Base-by-base conservation (phyloP, 2,113 vertebrate species). In the Thamnophis sirtalis region DNA sequence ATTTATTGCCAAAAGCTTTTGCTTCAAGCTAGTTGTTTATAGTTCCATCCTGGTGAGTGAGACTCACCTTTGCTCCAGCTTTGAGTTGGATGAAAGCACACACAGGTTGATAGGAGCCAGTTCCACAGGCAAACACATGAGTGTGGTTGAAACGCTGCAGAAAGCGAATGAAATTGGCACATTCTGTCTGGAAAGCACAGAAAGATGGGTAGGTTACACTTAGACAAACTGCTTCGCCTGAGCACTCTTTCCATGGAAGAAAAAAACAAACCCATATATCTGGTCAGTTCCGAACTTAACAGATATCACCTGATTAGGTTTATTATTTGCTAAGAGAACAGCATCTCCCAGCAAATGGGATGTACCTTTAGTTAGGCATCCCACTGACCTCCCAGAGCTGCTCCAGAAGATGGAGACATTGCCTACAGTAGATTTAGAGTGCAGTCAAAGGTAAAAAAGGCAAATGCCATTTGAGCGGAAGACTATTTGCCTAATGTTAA, bases 101-200 rank as follows among this genome's bases (percentile, higher is more conserved):
- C 92, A 98, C 95, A 0, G 98, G 98, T 28, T 98, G 96, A 94
- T 98, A 99, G 51, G 98, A 98, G 0, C 98, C 98, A 0, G 98
- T 99, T 0, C 98, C 98, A 0, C 98, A 99, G 10, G 96, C 97
- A 0, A 98, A 98, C 51, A 99, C 97, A 0, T 98, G 98, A 3
- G 96, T 98, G 91, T 98, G 98, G 91, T 99, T 99, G 96, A 98
- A 98, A 0, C 97, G 97, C 96, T 98, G 98, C 51, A 99, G 97
- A 90, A 98, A 96, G 43, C 98, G 98, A 91, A 99, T 96, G 50
- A 98, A 98, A 97, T 98, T 99, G 91, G 98, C 98, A 86, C 98
- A 99, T 33, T 99, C 98, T 0, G 96, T 98, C 98, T 99, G 97
- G 0, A 60, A 0, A 91, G 58, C 28, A 73, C 26, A 48, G 13